Evolutionary conservation across 2,888 invertebrate species (phyloP).

Genomic region (Calameuta idolon): DNA sequence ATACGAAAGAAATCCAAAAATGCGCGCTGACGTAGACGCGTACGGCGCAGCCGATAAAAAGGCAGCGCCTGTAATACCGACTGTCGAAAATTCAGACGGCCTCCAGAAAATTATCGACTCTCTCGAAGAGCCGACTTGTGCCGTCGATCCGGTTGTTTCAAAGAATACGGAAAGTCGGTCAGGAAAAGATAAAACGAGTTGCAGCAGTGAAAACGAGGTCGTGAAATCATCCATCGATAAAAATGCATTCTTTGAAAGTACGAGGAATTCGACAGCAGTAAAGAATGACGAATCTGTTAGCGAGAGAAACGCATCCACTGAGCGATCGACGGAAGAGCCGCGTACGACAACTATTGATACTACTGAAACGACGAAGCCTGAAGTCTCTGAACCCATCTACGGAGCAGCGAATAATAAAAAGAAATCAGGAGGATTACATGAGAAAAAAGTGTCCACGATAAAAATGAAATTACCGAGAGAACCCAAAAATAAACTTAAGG

Average conservation of each 20-base stretch:
- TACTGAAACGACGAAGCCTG: constrained; percentile 2
- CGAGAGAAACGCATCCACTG: neutral
- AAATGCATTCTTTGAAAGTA: constrained; percentile 9
- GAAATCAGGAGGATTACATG: neutral
- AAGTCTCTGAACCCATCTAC: neutral
- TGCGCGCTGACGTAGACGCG: constrained; percentile 47
- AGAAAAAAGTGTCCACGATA: neutral
- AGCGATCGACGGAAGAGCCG: neutral
- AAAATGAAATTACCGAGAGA: constrained; percentile 18
- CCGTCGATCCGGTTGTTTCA: neutral
- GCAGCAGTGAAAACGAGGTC: constrained; percentile 39
- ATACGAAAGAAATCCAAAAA: constrained; percentile 58
- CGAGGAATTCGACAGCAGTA: neutral
- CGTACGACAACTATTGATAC: neutral
- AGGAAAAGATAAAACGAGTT: constrained; percentile 18
- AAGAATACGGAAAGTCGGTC: neutral
- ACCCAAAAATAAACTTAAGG: constrained; percentile 30
- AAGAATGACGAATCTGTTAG: neutral
- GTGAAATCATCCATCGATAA: constrained; percentile 16
- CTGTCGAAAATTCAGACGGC: neutral
- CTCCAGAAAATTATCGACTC: neutral
- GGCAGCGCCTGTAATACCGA: constrained; percentile 4
- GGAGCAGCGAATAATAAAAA: neutral
- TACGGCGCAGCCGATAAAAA: constrained; percentile 29
- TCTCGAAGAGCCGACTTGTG: constrained; percentile 5